These are phyloP conservation scores for Brachionus koreanus DNA, from an alignment of 1,140 invertebrate species.

Conservation along the genomic window DNA sequence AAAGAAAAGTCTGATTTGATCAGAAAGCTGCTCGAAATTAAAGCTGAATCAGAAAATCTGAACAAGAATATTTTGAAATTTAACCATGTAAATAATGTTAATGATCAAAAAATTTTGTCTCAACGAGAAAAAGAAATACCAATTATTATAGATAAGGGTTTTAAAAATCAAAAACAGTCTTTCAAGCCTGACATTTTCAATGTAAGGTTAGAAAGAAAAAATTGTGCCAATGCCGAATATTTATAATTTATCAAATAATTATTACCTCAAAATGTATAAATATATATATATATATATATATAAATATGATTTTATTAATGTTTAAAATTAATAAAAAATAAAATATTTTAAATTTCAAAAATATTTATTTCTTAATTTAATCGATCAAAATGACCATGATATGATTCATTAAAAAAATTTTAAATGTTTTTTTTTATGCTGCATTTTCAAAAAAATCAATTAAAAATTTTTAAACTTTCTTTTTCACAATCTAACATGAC, in stretches of 20 bases:
- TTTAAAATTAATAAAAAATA: neutral
- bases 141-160: constrained; percentile 8
- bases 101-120: neutral
- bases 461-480: too few relatives aligned
- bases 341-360: neutral
- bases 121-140: constrained; percentile 22
- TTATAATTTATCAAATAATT: neutral
- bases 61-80: constrained; percentile 26
- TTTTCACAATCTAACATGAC: too few relatives aligned
- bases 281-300: neutral
- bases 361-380: neutral
- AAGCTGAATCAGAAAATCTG: constrained; percentile 17
- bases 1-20: constrained; percentile 33
- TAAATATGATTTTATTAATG: neutral
- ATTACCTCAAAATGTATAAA: neutral
- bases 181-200: neutral
- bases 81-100: neutral
- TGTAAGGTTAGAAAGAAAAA: neutral
- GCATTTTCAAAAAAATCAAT: too few relatives aligned
- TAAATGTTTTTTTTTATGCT: too few relatives aligned
- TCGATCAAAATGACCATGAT: too few relatives aligned
- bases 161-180: neutral
- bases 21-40: constrained; percentile 19
- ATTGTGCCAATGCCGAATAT: neutral
- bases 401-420: too few relatives aligned